These are phyloP conservation scores for Eurytemora carolleeae DNA, from an alignment of 1,140 invertebrate genomes.

Conservation along the genomic window DNA sequence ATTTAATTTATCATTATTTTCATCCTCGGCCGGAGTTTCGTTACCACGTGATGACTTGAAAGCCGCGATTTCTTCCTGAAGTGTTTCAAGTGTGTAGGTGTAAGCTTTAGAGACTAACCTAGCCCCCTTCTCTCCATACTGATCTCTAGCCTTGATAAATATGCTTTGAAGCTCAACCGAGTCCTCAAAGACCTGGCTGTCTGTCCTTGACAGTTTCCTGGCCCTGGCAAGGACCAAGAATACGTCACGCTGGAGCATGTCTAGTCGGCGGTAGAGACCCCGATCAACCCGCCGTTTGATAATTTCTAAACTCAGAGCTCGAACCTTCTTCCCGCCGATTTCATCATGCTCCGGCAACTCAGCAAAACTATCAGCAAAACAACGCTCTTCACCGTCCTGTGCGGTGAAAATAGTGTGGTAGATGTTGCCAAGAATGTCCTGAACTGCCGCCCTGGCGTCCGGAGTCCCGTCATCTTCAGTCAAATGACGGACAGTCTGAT, in stretches of 20 bases:
- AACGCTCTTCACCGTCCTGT: conserved; percentile 84
- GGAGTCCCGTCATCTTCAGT: conserved; percentile 52
- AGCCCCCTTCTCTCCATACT: conserved; percentile 28
- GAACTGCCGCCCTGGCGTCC: conserved; percentile 43
- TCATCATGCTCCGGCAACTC: conserved; percentile 79
- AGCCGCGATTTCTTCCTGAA: conserved; percentile 20
- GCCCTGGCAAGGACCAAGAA: conserved; percentile 82
- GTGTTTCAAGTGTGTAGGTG: neutral
- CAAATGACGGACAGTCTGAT: conserved; percentile 75
- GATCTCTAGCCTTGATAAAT: conserved; percentile 43
- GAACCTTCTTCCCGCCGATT: conserved; percentile 33
- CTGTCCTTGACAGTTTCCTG: conserved; percentile 57
- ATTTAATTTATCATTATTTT: neutral
- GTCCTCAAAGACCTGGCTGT: conserved; percentile 85
- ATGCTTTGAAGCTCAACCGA: conserved; percentile 77
- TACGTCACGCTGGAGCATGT: conserved; percentile 89
- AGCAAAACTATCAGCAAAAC: conserved; percentile 84
- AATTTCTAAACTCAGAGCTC: conserved; percentile 58
- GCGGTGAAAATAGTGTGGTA: conserved; percentile 89
- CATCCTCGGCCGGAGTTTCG: neutral
- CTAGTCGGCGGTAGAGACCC: conserved; percentile 71
- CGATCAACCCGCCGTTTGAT: conserved; percentile 63
- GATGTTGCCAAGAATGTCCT: conserved; percentile 71
- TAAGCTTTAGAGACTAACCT: neutral
- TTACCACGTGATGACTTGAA: neutral